Base-by-base conservation (phyloP, 1,140 invertebrate genomes). In the Gonioctena quinquepunctata region DNA sequence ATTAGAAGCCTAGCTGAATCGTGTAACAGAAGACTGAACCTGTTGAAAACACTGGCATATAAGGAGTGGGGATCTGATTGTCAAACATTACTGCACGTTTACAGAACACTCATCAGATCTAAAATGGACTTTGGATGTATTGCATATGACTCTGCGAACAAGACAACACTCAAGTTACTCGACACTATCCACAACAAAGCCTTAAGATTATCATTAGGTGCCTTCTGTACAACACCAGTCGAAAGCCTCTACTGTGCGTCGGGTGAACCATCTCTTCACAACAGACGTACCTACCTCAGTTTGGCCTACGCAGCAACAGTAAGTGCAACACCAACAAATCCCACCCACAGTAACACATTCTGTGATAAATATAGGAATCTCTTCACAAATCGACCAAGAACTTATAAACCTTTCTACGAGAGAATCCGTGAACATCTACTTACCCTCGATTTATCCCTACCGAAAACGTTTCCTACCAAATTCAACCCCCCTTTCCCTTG, bases 91-190 rank as follows among this genome's bases (percentile, higher is more conserved):
- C 16, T 65, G 11, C 50, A 16, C 7, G n/a, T 65, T n/a, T 26
- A 65, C 19, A 65, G 50, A 54, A n/a, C 63, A n/a, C 21, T 65
- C 4, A 52, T 65, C 11, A 42, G 21, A 54, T 65, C 63, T 8
- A 65, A 54, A 54, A n/a, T 65, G 28, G 63, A 54, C 16, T 52
- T 52, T 54, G 63, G 63, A 4, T 23, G 42, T 4, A 22, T 50
- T 19, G 63, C 26, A 2, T 65, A 65, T 26, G 26, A 16, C 13
- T 65, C 63, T 25, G 49, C 63, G 13, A 65, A 26, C 6, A 22
- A 16, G 11, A 25, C 63, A n/a, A 13, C 26, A 6, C 21, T 65
- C n/a, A 52, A 54, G 52, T 22, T 19, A 26, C 16, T 65, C 13
- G 22, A 65, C 7, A 23, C n/a, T 7, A 25, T 65, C 18, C 42